Base-by-base conservation (phyloP, 2,113 vertebrate species). In the Rhizomys pruinosus region DNA sequence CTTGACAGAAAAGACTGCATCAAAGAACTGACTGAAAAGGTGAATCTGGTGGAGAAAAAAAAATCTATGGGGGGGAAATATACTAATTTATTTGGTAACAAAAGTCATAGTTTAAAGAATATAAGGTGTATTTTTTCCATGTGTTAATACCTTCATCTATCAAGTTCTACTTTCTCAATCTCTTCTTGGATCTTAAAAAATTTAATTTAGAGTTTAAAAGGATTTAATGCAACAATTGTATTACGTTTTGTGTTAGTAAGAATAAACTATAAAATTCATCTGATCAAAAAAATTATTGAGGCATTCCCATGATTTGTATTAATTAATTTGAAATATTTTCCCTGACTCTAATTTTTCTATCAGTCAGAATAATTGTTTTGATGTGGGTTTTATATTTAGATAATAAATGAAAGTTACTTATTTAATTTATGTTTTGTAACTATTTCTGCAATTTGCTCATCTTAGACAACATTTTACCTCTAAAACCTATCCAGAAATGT, bases 261-360 rank as follows among this genome's bases (percentile, higher is more conserved):
- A 76, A 29, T 74, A 80, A 92, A 92, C 37, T 73, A 42, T 66
- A 80, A 71, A 91, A 2, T 71, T 59, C n/a, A 47, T 15, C 17
- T 72, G 6, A 72, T 34, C 8, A 81, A 12, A 80, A 52, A 71
- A 47, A 27, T 3, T 66, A 57, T 59, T 92, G 16, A 73, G 3
- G 0, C 0, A 29, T 2, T 76, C 39, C 29, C 7, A 32, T 22
- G 80, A 81, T 64, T 88, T 52, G 47, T 44, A 82, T 44, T 71
- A n/a, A n/a, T n/a, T n/a, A n/a, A n/a, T 68, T 34, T 73, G 76
- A 44, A 80, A 47, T 59, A 12, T 95, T 96, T 95, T 78, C 3
- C 34, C 16, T 95, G 52, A 64, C n/a, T 34, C 5, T 29, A 78
- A 27, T 71, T 16, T 82, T 72, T 71, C 11, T 77, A 64, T 85